phyloP scores from a whole-genome alignment of 2,888 invertebrate genomes.

The Acanthosoma haemorrhoidale region DNA sequence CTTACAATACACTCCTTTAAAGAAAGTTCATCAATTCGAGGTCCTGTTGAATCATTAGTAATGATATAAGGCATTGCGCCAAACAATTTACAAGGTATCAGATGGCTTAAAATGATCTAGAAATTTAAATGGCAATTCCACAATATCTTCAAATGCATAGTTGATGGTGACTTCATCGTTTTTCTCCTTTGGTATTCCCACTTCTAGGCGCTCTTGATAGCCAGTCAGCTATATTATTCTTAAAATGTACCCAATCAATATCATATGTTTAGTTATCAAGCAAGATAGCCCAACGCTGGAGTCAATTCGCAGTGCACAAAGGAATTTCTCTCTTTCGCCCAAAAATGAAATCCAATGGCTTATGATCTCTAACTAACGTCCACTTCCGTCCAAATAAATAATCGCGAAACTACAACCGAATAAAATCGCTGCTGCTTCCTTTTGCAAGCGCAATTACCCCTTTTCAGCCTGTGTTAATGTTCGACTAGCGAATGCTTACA shows the following conservation, averaged over 20 bases:
- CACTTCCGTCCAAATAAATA: too few species aligned
- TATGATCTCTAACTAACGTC: too few species aligned
- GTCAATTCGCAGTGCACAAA: neutral
- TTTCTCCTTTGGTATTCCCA: neutral
- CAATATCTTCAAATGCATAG: neutral
- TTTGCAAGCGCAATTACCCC: too few species aligned
- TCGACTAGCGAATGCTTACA: too few species aligned
- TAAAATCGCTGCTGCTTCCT: too few species aligned
- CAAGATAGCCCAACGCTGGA: too few species aligned
- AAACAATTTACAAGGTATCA: too few species aligned
- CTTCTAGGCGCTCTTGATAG: neutral
- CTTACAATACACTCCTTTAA: neutral
- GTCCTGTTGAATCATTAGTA: too few species aligned
- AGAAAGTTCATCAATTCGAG: neutral
- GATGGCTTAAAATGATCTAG: too few species aligned
- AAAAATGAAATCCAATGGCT: slow-evolving; percentile 8
- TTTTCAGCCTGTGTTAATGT: too few species aligned
- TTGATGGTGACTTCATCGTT: neutral
- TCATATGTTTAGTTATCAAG: neutral
- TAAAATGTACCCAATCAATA: neutral
- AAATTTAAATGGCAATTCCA: neutral
- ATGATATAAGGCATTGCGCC: too few species aligned
- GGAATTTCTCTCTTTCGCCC: neutral
- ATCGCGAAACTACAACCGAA: too few species aligned
- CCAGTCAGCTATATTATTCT: neutral